Evolutionary conservation across 2,797 vertebrate genomes (phyloP), one percentile per base, ranked within the genome.

Genomic region (Hipposideros larvatus): DNA sequence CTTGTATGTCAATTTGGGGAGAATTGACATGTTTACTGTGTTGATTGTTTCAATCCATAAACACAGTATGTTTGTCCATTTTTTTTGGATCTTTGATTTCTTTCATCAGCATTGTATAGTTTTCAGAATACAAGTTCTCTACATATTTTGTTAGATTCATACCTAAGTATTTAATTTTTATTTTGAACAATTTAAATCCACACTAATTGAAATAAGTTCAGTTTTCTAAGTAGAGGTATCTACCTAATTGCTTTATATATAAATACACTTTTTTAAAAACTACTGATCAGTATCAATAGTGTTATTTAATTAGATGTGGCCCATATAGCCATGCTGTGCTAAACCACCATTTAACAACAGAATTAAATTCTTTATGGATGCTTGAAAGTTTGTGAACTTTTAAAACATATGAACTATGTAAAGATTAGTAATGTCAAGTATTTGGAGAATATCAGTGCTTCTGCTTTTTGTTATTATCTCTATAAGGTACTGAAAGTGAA

Each of bases 361-460:
- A 80, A 87, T 90, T 87, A 74, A 78, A 92, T 80, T 94, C n/a
- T 93, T 65, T 93, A 48, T 79, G 74, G 7, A 79, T 91, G n/a
- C 18, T 71, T 71, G 46, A 92, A 87, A 77, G 26, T 87, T 92
- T 74, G 22, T 89, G 34, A 86, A n/a, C 26, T 85, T 87, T 77
- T 51, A 43, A 94, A 87, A 66, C 13, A 1, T 37, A 21, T 26
- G 41, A 88, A 51, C 34, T 90, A 1, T 87, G 9, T 90, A 61
- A 94, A 87, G 22, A 26, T 68, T 61, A 59, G 16, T 63, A 57
- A 75, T 82, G 21, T 86, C 37, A 21, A 15, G 28, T 80, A 65
- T 66, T 87, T 91, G 65, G 59, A 77, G 24, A 79, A n/a, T 71
- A 8, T 51, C 74, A 71, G 7, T 92, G 41, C 22, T 87, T 79